Evolutionary conservation across 2,888 invertebrate genomes (phyloP), one percentile per base, ranked within the genome.

Genomic region (Drosophila mimica): DNA sequence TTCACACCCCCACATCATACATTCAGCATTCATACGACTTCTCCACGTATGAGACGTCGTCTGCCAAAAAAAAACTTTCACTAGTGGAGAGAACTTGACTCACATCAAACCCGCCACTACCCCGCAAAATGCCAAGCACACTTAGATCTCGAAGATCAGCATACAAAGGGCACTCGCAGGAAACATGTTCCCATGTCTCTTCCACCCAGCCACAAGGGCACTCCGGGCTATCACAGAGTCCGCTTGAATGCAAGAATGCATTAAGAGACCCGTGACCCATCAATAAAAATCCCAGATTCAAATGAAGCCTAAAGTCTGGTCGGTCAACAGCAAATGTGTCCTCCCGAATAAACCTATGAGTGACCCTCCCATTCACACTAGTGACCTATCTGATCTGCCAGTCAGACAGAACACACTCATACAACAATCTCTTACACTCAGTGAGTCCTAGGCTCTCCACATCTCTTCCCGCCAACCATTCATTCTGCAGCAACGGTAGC

Each of bases 151-250:
- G 34, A 2, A 66, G 20, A 43, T 66, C 65, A 0, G 7, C 58
- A 52, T 66, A 59, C 20, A 52, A 9, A 9, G 53, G 25, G 36
- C 66, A 66, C 59, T 60, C 66, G 33, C 60, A 60, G 28, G 54
- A 54, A 30, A 66, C 53, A 54, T 66, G 59, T 30, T 30, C 15
- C 66, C 36, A 43, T 52, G 58, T 66, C 60, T 66, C 53, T 15
- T 5, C 33, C 8, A 9, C 13, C 34, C n/a, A 34, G 34, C 58
- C 65, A 34, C 67, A 67, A 8, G 0, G 33, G 49, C 67, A 60
- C 33, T 38, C 60, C 25, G 48, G 38, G 33, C 31, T 54, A 5
- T 48, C 66, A 31, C 17, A 4, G 3, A 67, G 38, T 4, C 31
- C 2, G 7, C 66, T 48, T 30, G 8, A n/a, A 54, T 60, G 48